Percentiles rank a stretch among this genome's conserved stretches.
Conservation (phyloP, 37 sponge, comb jelly and placozoan species). For the Petrosia ficiformis region DNA sequence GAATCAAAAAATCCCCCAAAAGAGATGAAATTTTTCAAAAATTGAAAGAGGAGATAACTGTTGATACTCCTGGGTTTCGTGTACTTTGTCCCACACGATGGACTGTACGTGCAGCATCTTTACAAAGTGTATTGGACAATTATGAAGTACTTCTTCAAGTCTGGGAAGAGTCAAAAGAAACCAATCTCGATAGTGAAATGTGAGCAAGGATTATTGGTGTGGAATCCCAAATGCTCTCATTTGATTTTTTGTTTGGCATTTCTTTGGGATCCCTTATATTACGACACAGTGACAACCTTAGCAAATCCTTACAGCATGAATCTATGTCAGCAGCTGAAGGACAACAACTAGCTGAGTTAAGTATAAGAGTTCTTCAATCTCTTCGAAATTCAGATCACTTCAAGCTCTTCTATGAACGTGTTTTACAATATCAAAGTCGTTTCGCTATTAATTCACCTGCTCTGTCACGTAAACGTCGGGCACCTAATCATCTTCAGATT, state of each 20-base stretch:
- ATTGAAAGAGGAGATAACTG: conserved; percentile 10
- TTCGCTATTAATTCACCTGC: not conserved
- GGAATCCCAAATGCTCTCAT: conserved; percentile 36
- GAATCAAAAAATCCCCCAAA: conserved; percentile 41
- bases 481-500: not conserved
- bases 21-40: conserved; percentile 21
- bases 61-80: conserved; percentile 13
- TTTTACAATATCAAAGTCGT: not conserved
- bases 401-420: not conserved
- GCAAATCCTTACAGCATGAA: conserved; percentile 34
- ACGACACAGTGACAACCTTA: conserved; percentile 42
- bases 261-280: conserved; percentile 4
- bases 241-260: conserved; percentile 40
- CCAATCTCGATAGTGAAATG: conserved; percentile 9
- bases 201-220: conserved; percentile 38
- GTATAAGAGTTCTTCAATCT: conserved; percentile 5
- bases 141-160: conserved; percentile 30
- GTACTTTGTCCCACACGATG: conserved; percentile 54
- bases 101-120: conserved; percentile 44
- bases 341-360: conserved; percentile 30
- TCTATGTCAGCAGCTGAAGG: conserved; percentile 40
- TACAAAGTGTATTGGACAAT: conserved; percentile 40
- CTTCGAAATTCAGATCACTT: conserved; percentile 35
- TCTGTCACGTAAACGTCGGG: not conserved
- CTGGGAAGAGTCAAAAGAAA: conserved; percentile 41